These are phyloP conservation scores for Australoheros scitulus DNA, from an alignment of 2,113 vertebrate species.

Conservation along the genomic window DNA sequence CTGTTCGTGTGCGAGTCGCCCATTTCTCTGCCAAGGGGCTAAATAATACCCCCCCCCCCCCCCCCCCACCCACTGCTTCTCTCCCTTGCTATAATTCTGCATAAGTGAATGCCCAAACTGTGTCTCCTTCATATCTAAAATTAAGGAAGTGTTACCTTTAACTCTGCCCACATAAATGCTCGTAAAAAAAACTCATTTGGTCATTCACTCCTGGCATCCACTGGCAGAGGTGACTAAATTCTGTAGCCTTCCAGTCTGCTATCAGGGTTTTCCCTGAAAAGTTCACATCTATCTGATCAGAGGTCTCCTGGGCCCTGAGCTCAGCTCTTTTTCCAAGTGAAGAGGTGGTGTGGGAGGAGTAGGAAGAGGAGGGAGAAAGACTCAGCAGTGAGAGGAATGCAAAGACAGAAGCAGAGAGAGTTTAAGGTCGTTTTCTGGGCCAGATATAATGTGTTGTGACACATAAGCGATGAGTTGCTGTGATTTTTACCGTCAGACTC, in stretches of 20 bases:
- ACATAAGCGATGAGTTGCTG: conserved; percentile 65
- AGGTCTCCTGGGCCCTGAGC: conserved; percentile 58
- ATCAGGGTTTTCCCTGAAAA: conserved; percentile 58
- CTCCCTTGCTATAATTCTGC: conserved; percentile 9
- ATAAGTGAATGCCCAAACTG: neutral
- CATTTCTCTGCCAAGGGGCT: conserved; percentile 51
- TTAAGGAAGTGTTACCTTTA: neutral
- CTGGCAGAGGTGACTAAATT: conserved; percentile 48
- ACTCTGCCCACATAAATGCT: neutral
- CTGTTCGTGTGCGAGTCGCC: conserved; percentile 40
- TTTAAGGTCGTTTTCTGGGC: conserved; percentile 62
- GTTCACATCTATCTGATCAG: conserved; percentile 53
- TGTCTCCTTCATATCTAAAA: neutral
- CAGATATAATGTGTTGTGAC: conserved; percentile 71
- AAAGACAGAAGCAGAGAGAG: conserved; percentile 25
- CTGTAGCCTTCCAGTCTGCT: conserved; percentile 15
- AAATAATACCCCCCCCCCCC: conserved; percentile 74
- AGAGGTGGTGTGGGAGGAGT: conserved; percentile 16
- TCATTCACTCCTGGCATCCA: conserved; percentile 22
- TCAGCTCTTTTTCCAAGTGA: conserved; percentile 46
- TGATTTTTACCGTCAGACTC: conserved; percentile 66
- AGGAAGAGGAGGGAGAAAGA: conserved; percentile 13
- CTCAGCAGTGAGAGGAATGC: conserved; percentile 17
- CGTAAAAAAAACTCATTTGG: neutral
- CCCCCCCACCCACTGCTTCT: conserved; percentile 5